Base-by-base conservation (phyloP, 1,140 invertebrate genomes). In the Himalopsyche phryganea region DNA sequence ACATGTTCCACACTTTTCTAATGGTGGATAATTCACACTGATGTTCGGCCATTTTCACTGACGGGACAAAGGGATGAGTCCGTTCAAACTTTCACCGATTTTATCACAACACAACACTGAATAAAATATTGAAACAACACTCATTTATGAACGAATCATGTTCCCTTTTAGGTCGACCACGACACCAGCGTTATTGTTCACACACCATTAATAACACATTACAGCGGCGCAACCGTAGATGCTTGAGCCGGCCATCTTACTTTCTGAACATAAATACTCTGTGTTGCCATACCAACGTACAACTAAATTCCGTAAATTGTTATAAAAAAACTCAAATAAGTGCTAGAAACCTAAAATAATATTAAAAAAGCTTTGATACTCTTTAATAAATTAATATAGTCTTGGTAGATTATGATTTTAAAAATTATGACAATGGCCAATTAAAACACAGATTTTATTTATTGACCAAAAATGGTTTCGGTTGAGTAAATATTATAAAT, bases 231-330 rank as follows among this genome's bases (percentile, higher is more conserved):
- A 15, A 56, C 54, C 54, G 47, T 17, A 48, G 36, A 46, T 45
- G 54, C 54, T 49, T 56, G 46, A 46, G 47, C 36, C 54, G 54
- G 54, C 54, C 54, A 56, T 56, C 49, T 56, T 56, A 10, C 47
- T 56, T 56, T 56, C 54, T 56, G 54, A 56, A 56, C 54, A 56
- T 47, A 52, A 56, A 56, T 56, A 56, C 54, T 41, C 46, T n/a
- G 46, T 18, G 46, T 49, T 56, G 54, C 54, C 54, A 50, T 23
- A n/a, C 19, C 19, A 9, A 9, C 23, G 9, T 28, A 5, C 9
- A 5, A 5, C 23, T 5, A 28, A 28, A 28, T 5, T 28, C 23
- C 23, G 4, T 28, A 28, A 28, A 28, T 5, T 9, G 23, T 28
- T 3, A 28, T 28, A 5, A 28, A 28, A 28, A n/a, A n/a, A n/a